Conservation (phyloP, 37 sponge, comb jelly and placozoan species). For the Beroe ovata region DNA sequence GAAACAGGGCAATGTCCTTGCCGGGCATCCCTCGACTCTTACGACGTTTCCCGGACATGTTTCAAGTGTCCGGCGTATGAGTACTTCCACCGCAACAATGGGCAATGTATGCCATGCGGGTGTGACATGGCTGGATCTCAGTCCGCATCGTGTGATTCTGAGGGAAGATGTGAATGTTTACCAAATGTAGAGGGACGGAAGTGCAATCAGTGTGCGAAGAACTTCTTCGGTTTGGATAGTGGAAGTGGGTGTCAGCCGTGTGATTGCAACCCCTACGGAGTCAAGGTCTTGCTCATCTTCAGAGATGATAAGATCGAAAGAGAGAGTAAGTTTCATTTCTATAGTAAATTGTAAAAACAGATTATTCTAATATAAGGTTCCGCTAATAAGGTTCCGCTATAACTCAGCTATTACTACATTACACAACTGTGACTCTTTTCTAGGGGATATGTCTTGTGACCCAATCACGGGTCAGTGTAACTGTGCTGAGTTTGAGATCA, state of each 20-base stretch:
- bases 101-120: background rate
- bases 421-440: too few species aligned
- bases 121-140: conserved; percentile 7
- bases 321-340: too few species aligned
- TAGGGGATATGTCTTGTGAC: conserved; percentile 44
- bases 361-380: too few species aligned
- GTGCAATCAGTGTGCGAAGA: background rate
- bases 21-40: background rate
- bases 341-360: too few species aligned
- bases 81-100: background rate
- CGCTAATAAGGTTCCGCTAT: too few species aligned
- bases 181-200: conserved; percentile 7
- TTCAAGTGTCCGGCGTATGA: conserved; percentile 2
- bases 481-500: background rate
- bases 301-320: too few species aligned
- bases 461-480: conserved; percentile 38
- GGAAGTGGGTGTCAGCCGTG: conserved; percentile 21
- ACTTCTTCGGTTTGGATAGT: background rate
- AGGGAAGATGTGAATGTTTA: conserved; percentile 1
- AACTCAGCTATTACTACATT: too few species aligned
- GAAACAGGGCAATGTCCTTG: conserved; percentile 41
- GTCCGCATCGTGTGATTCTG: background rate
- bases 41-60: conserved; percentile 9
- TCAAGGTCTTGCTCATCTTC: too few species aligned
- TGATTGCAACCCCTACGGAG: conserved; percentile 47